Evolutionary conservation across 2,113 vertebrate genomes (phyloP), one percentile per base, ranked within the genome.

Genomic region (Orthonyx spaldingii): DNA sequence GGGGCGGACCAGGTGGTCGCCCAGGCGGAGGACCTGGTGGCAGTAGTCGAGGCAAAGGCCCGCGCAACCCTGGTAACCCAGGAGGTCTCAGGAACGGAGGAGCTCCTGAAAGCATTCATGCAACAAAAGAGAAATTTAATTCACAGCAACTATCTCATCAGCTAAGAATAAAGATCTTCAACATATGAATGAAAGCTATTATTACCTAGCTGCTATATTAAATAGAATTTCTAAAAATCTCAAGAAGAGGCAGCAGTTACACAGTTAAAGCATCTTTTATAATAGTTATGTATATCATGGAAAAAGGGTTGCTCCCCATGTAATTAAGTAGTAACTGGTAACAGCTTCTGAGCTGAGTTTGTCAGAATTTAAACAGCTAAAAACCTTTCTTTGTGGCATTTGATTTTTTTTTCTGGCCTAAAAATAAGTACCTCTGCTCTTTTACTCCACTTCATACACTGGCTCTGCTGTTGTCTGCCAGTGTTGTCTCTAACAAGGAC

Each of bases 61-160:
- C 99, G 87, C 99, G 98, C 42, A 99, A 96, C 12, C 98, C 99
- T 61, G 99, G 99, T 94, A 99, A 98, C 22, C 98, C 99, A 11
- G 98, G 99, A 53, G 99, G 99, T 93, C 99, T 99, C 95, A 99
- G 93, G 98, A 99, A 99, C 0, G 99, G 99, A 96, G 99, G 99
- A 59, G 99, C 99, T 89, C 99, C 99, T 99, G 30, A 75, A 92
- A 96, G 50, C 9, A 52, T 10, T 33, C 24, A 23, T 3, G 33
- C 8, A 56, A 68, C 7, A 91, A 56, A 90, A 70, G 7, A 46
- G 27, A 46, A 84, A 60, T 37, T 49, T 59, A 93, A 63, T 60
- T 83, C 8, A 70, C 7, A 10, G 33, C n/a, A 91, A 70, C 24
- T 20, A 64, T 21, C 18, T 50, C 17, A 49, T 46, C 75, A 79